Evolutionary conservation across 1,140 invertebrate genomes (phyloP), one percentile per base, ranked within the genome.

Genomic region (Brachionus paranguensis): DNA sequence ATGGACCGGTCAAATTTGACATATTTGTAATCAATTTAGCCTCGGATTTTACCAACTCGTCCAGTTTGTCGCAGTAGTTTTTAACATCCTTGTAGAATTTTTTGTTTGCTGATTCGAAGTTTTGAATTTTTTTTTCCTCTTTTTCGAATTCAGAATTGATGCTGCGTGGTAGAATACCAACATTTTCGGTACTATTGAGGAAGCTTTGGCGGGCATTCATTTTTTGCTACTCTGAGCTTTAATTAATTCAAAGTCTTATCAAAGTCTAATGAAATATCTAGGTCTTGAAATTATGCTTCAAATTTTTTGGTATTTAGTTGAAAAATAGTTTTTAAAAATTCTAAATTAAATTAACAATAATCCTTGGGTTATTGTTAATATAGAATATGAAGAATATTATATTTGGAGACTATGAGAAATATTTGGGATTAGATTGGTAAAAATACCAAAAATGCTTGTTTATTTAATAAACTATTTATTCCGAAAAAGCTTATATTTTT

Each of bases 71-170:
- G 20, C 33, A 43, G 43, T 81, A 81, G 27, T 14, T 64, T 47
- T 68, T 81, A 0, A 81, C 53, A 47, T 81, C 78, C 29, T 81
- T 81, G 53, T 81, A 81, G 37, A 81, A 68, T 47, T 81, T 81
- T 81, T 81, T 81, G 29, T 81, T 81, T 17, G 33, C 33, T 20
- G 53, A 37, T 24, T 81, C 78, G 17, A 81, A 81, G 3, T 81
- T 24, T 60, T 81, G 78, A 20, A 81, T 81, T 64, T 81, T 81
- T 68, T 81, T 81, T 68, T 81, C 78, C 37, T 81, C 78, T 27
- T 81, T 81, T 17, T 81, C 78, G 33, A 81, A 68, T 47, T 81
- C 78, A n/a, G 37, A 45, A 41, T 81, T 55, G 10, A 79, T 6
- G 33, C 50, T 64, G 14, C 76, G 43, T 53, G 76, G 76, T 4